These are phyloP conservation scores for Amphipyra berbera DNA, from an alignment of 2,888 invertebrate species.

Conservation along the genomic window DNA sequence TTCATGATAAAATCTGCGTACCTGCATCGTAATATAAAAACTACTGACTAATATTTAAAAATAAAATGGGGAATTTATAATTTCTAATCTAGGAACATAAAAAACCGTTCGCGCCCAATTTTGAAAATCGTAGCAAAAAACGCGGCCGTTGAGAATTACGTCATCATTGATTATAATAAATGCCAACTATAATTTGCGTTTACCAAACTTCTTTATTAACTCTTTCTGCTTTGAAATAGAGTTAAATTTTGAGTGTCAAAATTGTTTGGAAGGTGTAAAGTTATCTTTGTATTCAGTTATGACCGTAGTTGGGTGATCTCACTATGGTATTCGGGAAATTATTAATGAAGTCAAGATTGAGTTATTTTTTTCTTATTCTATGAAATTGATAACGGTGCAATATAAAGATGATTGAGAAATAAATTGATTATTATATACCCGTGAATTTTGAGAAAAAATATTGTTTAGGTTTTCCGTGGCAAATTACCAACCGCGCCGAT, in stretches of 20 bases:
- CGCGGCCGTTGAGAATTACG: constrained; percentile 42
- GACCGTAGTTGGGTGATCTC: constrained; percentile 50
- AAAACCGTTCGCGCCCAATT: constrained; percentile 30
- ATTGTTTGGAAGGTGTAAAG: neutral
- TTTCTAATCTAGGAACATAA: constrained; percentile 5
- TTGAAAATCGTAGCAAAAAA: constrained; percentile 56
- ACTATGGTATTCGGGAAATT: constrained; percentile 46
- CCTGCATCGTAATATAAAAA: neutral
- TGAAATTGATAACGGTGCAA: constrained; percentile 49
- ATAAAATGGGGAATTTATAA: constrained; percentile 1
- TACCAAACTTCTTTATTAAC: constrained; percentile 6
- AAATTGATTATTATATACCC: constrained; percentile 28
- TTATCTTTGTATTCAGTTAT: constrained; percentile 34
- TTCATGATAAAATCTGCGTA: neutral
- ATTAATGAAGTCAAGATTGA: constrained; percentile 27
- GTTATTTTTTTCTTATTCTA: constrained; percentile 31
- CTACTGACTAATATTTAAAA: neutral
- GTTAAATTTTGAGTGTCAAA: constrained; percentile 10
- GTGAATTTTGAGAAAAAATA: constrained; percentile 9
- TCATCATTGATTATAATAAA: constrained; percentile 29
- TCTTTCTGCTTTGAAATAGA: constrained; percentile 18
- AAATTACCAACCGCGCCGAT: no score
- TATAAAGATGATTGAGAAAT: constrained; percentile 5
- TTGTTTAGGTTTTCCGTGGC: no score
- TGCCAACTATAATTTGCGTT: constrained; percentile 5